Conservation (phyloP, 2,888 invertebrate species). For the Chelonus formosanus region DNA sequence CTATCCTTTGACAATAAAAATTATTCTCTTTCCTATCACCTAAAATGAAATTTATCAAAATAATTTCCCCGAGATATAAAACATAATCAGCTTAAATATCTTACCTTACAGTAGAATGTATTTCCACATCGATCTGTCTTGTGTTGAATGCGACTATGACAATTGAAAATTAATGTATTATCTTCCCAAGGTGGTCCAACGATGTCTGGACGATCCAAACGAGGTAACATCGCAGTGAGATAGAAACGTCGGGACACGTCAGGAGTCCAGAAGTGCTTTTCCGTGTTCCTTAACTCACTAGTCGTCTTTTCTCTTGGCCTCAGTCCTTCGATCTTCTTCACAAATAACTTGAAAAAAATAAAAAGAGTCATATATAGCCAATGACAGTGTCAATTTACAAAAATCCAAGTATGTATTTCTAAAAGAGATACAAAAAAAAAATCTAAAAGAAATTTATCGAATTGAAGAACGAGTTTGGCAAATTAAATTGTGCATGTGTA, state of each 20-base stretch:
- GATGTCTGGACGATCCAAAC: slow-evolving; percentile 38
- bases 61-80: neutral
- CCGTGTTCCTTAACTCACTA: slow-evolving; percentile 63
- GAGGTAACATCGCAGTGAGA: slow-evolving; percentile 29
- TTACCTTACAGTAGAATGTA: slow-evolving; percentile 13
- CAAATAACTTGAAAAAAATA: slow-evolving; percentile 14
- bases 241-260: slow-evolving; percentile 48
- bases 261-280: slow-evolving; percentile 64
- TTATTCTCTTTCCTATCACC: no score
- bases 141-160: slow-evolving; percentile 46
- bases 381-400: neutral
- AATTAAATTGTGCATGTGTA: no score
- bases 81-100: neutral
- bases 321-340: slow-evolving; percentile 9
- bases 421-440: neutral
- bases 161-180: slow-evolving; percentile 62
- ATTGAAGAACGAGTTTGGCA: no score
- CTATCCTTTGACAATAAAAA: neutral
- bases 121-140: slow-evolving; percentile 48
- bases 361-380: neutral
- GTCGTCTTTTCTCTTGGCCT: slow-evolving; percentile 38
- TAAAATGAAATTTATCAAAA: no score
- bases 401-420: no score
- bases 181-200: slow-evolving; percentile 42
- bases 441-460: no score